Base-by-base conservation (phyloP, 2,797 vertebrate species). In the Lepilemur septentrionalis region DNA sequence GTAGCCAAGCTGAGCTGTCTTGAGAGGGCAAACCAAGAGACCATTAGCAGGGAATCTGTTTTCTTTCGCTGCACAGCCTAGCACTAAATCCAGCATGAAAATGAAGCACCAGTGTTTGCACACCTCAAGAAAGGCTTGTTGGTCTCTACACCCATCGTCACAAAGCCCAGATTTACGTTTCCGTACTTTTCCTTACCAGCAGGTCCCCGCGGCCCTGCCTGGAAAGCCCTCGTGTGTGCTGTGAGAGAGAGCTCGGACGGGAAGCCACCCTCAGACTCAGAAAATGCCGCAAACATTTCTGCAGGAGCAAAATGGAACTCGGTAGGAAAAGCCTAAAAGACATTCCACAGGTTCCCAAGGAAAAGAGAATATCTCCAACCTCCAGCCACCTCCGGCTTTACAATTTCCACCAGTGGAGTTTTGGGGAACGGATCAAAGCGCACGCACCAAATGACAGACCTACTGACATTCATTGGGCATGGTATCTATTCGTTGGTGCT, bases 301-400 rank as follows among this genome's bases (percentile, higher is more conserved):
- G 67, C 46, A 88, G 83, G 93, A 92, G 30, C 85, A 79, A 97
- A 94, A 93, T 52, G 84, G 87, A 86, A 61, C 84, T 85, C 20
- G 1, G 73, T 48, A 65, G 69, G 73, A 67, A 79, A 96, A 94
- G 84, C 79, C 76, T 25, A 28, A 89, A 73, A 75, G 82, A 87
- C 22, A 43, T 57, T 73, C 80, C 88, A 79, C 23, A 43, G 80
- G 23, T 91, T 87, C 78, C 85, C 20, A 48, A 93, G 91, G 67
- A 52, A 80, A 57, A 65, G 88, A 91, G 72, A 91, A 4, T 15
- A 6, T 15, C 67, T 57, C 11, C 43, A 57, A 61, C 55, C 55
- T 75, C 84, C 8, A 84, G 67, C 70, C 67, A 81, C 87, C 75
- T 70, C 75, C 35, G 88, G 82, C 95, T 80, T 90, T 41, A 65